Evolutionary conservation across 2,113 vertebrate species (phyloP), one percentile per base, ranked within the genome.

Genomic region (Tonatia bakeri): DNA sequence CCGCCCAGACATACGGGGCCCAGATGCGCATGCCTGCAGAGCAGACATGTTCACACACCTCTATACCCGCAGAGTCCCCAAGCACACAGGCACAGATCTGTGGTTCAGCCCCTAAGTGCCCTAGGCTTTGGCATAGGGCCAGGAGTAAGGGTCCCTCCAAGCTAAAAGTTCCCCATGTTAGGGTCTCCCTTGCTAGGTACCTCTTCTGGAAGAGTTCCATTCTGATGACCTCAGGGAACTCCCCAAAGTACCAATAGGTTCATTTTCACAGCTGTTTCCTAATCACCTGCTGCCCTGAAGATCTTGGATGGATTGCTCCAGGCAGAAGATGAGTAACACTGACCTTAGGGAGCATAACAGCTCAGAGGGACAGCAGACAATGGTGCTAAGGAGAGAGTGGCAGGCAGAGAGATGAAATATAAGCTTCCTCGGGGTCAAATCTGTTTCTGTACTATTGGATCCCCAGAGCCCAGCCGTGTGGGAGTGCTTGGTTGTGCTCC

Each of bases 201-300:
- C 16, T 16, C 47, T 13, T 24, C 43, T 31, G 50, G 31, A 92
- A n/a, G 40, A 33, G n/a, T 43, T 40, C 54, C 16, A 16, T 7
- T 2, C 28, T 54, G 20, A 73, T 26, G 52, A 70, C 17, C 52
- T 90, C 85, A 65, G 59, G 65, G 64, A 69, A 52, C 2, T 22
- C 28, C 28, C 36, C 33, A 19, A 40, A 36, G 17, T 26, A 36
- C 59, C 19, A 69, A 12, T 47, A 90, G 26, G 22, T 76, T 72
- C 76, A 15, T 94, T 86, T 87, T 76, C 43, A 92, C 31, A 61
- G 65, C 28, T 77, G 20, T 26, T 96, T 87, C 85, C 15, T 76
- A 38, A 83, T 70, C 47, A 65, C 38, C 43, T 52, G 87, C 84
- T 84, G 12, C 80, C 67, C 43, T 47, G 64, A 82, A 96, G 72